Percentiles rank a stretch among this genome's conserved stretches.
Evolutionary conservation across 2,797 vertebrate genomes (phyloP).

Genomic region (Euthynnus affinis): DNA sequence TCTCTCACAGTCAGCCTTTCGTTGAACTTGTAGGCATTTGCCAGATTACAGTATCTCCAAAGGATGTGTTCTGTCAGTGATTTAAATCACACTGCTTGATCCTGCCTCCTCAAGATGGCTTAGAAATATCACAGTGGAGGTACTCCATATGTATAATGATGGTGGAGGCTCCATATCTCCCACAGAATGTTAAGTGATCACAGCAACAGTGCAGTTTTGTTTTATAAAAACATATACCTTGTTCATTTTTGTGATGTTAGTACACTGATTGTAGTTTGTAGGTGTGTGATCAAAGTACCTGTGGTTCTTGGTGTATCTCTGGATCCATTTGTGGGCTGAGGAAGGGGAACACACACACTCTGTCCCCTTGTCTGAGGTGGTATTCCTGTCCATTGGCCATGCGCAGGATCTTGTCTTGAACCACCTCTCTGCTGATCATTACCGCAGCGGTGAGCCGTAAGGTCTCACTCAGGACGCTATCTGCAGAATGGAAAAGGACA

Average conservation of each 20-base stretch:
- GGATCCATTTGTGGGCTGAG: constrained; percentile 93
- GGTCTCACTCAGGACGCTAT: constrained; percentile 87
- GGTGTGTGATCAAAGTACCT: constrained; percentile 81
- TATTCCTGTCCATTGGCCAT: constrained; percentile 86
- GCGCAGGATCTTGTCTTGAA: constrained; percentile 83
- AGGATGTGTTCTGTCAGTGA: constrained; percentile 43
- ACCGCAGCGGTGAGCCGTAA: constrained; percentile 90
- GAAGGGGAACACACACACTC: constrained; percentile 90
- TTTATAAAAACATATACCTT: not conserved
- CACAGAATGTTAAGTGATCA: not conserved
- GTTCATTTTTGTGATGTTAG: not conserved
- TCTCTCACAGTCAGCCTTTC: constrained; percentile 9
- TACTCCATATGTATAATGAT: not conserved
- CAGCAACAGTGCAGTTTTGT: not conserved
- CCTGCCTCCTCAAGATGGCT: constrained; percentile 33
- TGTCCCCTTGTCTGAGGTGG: constrained; percentile 88
- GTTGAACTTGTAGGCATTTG: constrained; percentile 57
- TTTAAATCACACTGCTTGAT: constrained; percentile 54
- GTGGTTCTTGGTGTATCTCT: constrained; percentile 89
- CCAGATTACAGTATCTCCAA: constrained; percentile 36
- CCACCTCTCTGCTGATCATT: constrained; percentile 90
- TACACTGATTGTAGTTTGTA: not conserved
- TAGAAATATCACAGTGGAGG: constrained; percentile 20
- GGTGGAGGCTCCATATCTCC: not conserved
- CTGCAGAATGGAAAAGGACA: constrained; percentile 65